Evolutionary conservation across 2,888 invertebrate species (phyloP).

Genomic region (Calephelis perditalis): DNA sequence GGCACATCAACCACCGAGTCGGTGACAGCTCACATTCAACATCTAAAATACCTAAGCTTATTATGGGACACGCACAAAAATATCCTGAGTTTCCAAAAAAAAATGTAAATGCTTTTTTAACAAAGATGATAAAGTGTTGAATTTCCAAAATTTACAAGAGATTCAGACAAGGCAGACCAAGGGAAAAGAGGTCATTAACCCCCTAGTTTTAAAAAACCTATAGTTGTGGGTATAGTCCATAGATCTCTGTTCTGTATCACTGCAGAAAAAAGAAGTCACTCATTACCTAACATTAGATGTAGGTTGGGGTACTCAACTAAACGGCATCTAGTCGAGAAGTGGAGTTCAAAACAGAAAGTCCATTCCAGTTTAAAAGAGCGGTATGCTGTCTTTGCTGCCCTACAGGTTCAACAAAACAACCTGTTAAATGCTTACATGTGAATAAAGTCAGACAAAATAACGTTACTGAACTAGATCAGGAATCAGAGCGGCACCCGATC

Average conservation of each 20-base stretch:
- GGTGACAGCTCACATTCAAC: slow-evolving; percentile 13
- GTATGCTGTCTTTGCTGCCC: slow-evolving; percentile 27
- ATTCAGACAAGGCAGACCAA: slow-evolving; percentile 20
- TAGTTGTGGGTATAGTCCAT: slow-evolving; percentile 26
- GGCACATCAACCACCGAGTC: slow-evolving; percentile 27
- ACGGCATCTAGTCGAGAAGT: slow-evolving; percentile 23
- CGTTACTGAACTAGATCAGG: slow-evolving; percentile 22
- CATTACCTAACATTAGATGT: slow-evolving; percentile 29
- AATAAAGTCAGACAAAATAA: slow-evolving; percentile 26
- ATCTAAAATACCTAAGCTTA: slow-evolving; percentile 25
- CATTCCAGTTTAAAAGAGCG: slow-evolving; percentile 33
- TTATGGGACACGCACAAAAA: slow-evolving; percentile 21
- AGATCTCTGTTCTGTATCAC: slow-evolving; percentile 13
- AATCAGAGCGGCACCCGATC: slow-evolving; percentile 20
- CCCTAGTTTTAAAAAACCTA: slow-evolving; percentile 19
- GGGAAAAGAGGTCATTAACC: slow-evolving; percentile 21
- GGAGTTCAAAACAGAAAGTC: slow-evolving; percentile 23
- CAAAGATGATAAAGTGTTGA: slow-evolving; percentile 12
- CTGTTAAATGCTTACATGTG: slow-evolving; percentile 15
- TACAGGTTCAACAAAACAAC: slow-evolving; percentile 3
- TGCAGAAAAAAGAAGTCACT: slow-evolving; percentile 19
- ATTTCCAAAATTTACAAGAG: slow-evolving; percentile 23
- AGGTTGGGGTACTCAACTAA: slow-evolving; percentile 30
- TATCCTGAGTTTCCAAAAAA: neutral
- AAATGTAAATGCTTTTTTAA: slow-evolving; percentile 17